These are phyloP conservation scores for Linnaemya vulpina DNA, from an alignment of 2,888 invertebrate species.

Conservation along the genomic window DNA sequence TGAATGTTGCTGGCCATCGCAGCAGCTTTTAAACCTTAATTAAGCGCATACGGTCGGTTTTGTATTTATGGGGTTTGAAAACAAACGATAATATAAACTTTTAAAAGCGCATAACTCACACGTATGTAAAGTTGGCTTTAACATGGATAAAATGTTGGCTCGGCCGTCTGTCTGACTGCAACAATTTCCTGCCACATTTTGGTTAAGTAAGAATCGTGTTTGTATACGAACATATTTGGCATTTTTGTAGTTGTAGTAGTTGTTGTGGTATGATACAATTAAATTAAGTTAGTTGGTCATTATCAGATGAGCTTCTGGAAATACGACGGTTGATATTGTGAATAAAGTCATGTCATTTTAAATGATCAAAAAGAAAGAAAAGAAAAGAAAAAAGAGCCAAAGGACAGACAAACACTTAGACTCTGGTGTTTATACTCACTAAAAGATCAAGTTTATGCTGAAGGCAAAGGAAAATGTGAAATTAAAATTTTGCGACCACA, in stretches of 20 bases:
- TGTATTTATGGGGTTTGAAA: conserved; percentile 54
- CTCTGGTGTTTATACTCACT: conserved; percentile 28
- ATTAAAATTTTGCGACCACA: conserved; percentile 75
- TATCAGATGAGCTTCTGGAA: conserved; percentile 83
- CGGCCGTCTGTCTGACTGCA: conserved; percentile 4
- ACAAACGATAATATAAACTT: conserved; percentile 56
- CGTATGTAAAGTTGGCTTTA: conserved; percentile 50
- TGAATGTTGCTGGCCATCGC: conserved; percentile 45
- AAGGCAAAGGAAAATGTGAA: conserved; percentile 50
- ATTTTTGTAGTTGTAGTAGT: conserved; percentile 5
- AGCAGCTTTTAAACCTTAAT: conserved; percentile 63
- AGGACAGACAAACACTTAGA: conserved; percentile 17
- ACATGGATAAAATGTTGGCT: conserved; percentile 16
- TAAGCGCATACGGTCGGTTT: conserved; percentile 40
- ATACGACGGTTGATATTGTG: conserved; percentile 69
- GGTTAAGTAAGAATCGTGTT: conserved; percentile 24
- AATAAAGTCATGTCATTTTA: conserved; percentile 81
- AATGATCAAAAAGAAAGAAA: conserved; percentile 73
- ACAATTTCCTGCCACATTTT: conserved; percentile 48
- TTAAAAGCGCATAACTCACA: conserved; percentile 72
- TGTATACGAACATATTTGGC: neutral
- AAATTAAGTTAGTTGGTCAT: conserved; percentile 80
- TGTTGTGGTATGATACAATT: conserved; percentile 73
- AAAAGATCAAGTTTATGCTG: conserved; percentile 58
- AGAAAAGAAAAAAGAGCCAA: neutral